Evolutionary conservation across 2,797 vertebrate species (phyloP).

Genomic region (Linurgus olivaceus): DNA sequence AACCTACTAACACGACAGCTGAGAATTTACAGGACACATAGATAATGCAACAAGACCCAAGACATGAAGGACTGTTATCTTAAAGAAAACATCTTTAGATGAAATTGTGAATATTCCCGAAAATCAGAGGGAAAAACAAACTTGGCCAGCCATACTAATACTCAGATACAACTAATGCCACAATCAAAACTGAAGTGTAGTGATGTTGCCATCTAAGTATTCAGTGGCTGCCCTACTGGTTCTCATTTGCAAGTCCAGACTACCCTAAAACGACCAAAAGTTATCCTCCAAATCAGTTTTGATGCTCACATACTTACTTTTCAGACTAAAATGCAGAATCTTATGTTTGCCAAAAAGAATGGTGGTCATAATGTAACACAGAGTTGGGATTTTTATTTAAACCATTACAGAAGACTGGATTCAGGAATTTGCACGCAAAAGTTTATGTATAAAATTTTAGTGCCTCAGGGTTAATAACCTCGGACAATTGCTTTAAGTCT

Average conservation of each 20-base stretch:
- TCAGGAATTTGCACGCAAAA: background rate
- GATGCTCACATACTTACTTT: background rate
- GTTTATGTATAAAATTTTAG: background rate
- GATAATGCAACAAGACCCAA: background rate
- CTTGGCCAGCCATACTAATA: background rate
- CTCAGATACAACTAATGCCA: background rate
- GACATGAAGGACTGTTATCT: background rate
- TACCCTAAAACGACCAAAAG: background rate
- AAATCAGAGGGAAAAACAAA: background rate
- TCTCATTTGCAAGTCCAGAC: background rate
- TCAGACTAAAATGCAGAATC: background rate
- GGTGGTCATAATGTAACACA: background rate
- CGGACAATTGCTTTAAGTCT: background rate
- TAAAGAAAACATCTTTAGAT: background rate
- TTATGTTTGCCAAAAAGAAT: background rate
- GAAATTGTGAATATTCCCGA: background rate
- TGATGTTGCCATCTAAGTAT: background rate
- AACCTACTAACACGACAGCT: background rate
- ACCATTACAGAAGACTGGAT: background rate
- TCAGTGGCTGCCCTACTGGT: background rate
- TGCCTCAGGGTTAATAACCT: background rate
- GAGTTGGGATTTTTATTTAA: background rate
- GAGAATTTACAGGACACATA: background rate
- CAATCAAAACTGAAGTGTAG: background rate
- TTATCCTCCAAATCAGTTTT: background rate